A percentile compares a stretch with the other conserved stretches of the same genome.
These are phyloP conservation scores for Tokudaia muenninki DNA, from an alignment of 2,797 vertebrate species.

Conservation along the genomic window DNA sequence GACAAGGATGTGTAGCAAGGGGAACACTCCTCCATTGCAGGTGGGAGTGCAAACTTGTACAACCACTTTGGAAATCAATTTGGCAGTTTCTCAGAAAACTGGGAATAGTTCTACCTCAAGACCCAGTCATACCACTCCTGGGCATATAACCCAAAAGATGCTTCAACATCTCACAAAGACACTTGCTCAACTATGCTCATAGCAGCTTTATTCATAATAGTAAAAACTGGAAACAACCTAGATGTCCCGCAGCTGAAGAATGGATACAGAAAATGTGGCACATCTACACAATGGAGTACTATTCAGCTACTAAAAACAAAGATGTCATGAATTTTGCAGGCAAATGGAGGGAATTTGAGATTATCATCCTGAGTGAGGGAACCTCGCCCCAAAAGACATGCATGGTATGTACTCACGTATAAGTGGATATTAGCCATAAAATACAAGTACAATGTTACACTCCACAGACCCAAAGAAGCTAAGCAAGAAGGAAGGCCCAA, in stretches of 20 bases:
- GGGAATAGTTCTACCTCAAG: neutral
- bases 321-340: neutral
- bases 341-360: neutral
- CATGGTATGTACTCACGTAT: neutral
- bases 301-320: neutral
- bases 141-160: neutral
- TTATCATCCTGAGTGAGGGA: neutral
- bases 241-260: neutral
- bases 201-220: neutral
- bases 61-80: neutral
- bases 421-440: neutral
- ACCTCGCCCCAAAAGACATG: neutral
- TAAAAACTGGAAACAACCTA: neutral
- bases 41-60: neutral
- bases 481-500: neutral
- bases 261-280: neutral
- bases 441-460: neutral
- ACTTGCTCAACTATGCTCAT: neutral
- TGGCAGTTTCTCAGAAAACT: neutral
- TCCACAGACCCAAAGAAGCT: neutral
- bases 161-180: neutral
- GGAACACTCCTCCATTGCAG: neutral
- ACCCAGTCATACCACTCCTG: neutral
- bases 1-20: neutral
- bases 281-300: neutral